Percentiles rank a stretch among this genome's conserved stretches.
Conservation (phyloP, 1,140 invertebrate genomes). For the Hyphantria cunea region DNA sequence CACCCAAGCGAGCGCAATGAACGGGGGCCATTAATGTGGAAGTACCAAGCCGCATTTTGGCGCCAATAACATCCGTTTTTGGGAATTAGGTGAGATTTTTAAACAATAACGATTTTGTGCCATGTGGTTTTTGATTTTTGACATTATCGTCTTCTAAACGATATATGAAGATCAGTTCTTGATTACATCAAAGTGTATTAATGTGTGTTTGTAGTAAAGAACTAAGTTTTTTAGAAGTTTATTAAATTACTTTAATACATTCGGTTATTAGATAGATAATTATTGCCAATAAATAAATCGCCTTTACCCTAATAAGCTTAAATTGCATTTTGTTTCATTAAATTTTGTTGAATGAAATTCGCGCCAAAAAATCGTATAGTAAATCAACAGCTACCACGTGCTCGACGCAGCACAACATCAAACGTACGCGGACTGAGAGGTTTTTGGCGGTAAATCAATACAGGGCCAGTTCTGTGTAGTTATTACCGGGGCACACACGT, state of each 20-base stretch:
- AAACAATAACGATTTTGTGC: background rate
- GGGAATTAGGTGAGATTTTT: slow-evolving; percentile 32
- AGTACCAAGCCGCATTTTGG: slow-evolving; percentile 74
- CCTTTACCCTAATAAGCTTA: too few species aligned
- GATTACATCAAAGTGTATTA: too few species aligned
- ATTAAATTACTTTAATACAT: too few species aligned
- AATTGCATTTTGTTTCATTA: too few species aligned
- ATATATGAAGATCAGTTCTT: too few species aligned
- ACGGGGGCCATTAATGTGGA: slow-evolving; percentile 70
- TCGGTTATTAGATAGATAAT: too few species aligned
- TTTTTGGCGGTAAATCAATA: background rate
- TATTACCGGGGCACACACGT: too few species aligned
- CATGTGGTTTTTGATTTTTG: background rate
- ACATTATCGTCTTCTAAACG: too few species aligned
- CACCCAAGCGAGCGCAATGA: slow-evolving; percentile 78
- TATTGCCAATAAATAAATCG: too few species aligned
- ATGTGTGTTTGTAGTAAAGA: too few species aligned
- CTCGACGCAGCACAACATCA: slow-evolving; percentile 24
- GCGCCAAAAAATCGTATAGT: slow-evolving; percentile 52
- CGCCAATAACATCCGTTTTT: slow-evolving; percentile 62
- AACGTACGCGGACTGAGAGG: slow-evolving; percentile 11
- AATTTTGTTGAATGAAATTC: slow-evolving; percentile 25
- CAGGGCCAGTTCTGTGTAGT: too few species aligned
- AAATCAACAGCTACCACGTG: slow-evolving; percentile 68
- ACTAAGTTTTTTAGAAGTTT: too few species aligned